These are phyloP conservation scores for Sciurus carolinensis DNA, from an alignment of 2,797 vertebrate species.

Conservation along the genomic window DNA sequence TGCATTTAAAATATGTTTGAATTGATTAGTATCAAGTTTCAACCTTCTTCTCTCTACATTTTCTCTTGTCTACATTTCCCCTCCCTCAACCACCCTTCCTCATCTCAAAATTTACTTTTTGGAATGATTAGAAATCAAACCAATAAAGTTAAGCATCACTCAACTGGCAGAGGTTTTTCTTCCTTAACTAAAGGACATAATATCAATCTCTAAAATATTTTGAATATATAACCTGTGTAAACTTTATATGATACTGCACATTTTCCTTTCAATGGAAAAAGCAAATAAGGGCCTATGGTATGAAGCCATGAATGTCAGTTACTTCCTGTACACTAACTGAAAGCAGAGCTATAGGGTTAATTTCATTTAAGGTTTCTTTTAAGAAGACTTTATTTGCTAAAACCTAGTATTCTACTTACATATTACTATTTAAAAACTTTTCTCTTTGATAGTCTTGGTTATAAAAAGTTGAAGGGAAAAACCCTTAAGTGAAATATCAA, in stretches of 20 bases:
- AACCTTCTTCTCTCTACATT: constrained; percentile 11
- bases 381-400: constrained; percentile 9
- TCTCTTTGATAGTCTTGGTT: background rate
- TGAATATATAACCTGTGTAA: constrained; percentile 8
- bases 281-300: background rate
- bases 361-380: constrained; percentile 60
- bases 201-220: constrained; percentile 43
- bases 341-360: constrained; percentile 38
- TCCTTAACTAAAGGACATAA: constrained; percentile 18
- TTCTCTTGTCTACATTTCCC: background rate
- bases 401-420: background rate
- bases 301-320: constrained; percentile 23
- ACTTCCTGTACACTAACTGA: constrained; percentile 15
- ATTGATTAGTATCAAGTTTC: constrained; percentile 1
- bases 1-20: constrained; percentile 25
- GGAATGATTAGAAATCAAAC: constrained; percentile 36
- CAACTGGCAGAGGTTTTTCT: constrained; percentile 40
- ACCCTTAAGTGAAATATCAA: constrained; percentile 50
- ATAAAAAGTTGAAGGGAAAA: constrained; percentile 16
- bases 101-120: constrained; percentile 10
- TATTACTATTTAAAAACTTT: background rate
- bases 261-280: constrained; percentile 65
- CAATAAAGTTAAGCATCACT: constrained; percentile 43
- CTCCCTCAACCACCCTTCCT: background rate
- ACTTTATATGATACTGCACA: background rate